Evolutionary conservation across 2,888 invertebrate species (phyloP).

Genomic region (Cheilosia pagana): DNA sequence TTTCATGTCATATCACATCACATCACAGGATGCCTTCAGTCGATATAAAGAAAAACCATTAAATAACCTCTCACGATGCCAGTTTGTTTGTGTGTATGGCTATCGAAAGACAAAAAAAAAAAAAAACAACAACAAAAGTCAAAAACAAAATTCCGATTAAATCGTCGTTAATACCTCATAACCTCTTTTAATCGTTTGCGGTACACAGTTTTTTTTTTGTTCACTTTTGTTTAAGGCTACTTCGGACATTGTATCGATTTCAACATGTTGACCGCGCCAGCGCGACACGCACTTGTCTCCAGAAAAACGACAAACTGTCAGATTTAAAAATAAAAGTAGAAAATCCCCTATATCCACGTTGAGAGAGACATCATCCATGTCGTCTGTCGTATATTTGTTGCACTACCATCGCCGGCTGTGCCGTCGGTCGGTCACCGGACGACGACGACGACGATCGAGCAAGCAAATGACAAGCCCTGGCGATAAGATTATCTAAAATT

Average conservation of each 20-base stretch:
- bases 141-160: conserved; percentile 75
- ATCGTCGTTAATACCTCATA: conserved; percentile 74
- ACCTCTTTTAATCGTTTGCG: conserved; percentile 74
- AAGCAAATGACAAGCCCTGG: conserved; percentile 69
- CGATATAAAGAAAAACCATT: conserved; percentile 50
- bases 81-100: conserved; percentile 33
- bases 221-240: conserved; percentile 60
- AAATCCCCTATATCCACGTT: conserved; percentile 58
- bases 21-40: conserved; percentile 44
- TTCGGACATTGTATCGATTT: conserved; percentile 74
- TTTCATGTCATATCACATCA: conserved; percentile 71
- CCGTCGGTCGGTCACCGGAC: conserved; percentile 33
- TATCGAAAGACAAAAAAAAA: conserved; percentile 34
- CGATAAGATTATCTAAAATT: conserved; percentile 75
- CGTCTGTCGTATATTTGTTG: conserved; percentile 17
- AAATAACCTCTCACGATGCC: conserved; percentile 40
- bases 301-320: conserved; percentile 72
- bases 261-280: conserved; percentile 71
- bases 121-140: conserved; percentile 8
- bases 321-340: conserved; percentile 65
- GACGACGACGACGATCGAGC: conserved; percentile 44
- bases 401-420: conserved; percentile 26
- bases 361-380: conserved; percentile 70
- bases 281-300: conserved; percentile 71
- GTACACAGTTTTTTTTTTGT: conserved; percentile 55